Conservation (phyloP, 2,113 vertebrate genomes). For the Narcine bancroftii region DNA sequence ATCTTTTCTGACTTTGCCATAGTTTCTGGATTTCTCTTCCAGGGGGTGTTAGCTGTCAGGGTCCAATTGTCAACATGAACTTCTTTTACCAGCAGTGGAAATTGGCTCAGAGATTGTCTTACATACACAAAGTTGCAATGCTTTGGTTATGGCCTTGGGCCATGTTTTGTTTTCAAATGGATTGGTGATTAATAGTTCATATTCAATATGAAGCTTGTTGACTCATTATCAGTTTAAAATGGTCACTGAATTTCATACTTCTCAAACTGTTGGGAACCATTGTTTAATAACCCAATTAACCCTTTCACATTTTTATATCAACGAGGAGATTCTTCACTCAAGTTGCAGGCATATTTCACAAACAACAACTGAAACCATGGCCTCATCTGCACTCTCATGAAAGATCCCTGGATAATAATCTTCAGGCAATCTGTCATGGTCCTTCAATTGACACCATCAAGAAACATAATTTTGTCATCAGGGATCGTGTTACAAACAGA, state of each 20-base stretch:
- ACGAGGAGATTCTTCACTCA: not conserved
- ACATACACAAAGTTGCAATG: not conserved
- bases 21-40: not conserved
- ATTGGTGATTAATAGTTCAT: slow-evolving; percentile 23
- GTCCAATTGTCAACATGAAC: not conserved
- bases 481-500: not conserved
- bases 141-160: not conserved
- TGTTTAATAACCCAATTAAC: too few species aligned
- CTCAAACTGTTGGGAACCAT: not conserved
- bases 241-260: not conserved
- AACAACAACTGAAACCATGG: not conserved
- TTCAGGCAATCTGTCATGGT: too few species aligned
- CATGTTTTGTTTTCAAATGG: slow-evolving; percentile 29
- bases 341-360: not conserved
- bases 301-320: not conserved
- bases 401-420: not conserved
- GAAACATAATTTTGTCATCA: not conserved
- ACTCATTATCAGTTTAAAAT: slow-evolving; percentile 7
- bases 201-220: not conserved
- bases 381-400: not conserved
- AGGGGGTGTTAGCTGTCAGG: not conserved
- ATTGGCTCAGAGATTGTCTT: not conserved
- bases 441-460: not conserved
- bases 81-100: slow-evolving; percentile 19
- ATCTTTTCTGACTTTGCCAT: not conserved